These are phyloP conservation scores for Percopsis omiscomaycus DNA, from an alignment of 2,797 vertebrate species.

Conservation along the genomic window DNA sequence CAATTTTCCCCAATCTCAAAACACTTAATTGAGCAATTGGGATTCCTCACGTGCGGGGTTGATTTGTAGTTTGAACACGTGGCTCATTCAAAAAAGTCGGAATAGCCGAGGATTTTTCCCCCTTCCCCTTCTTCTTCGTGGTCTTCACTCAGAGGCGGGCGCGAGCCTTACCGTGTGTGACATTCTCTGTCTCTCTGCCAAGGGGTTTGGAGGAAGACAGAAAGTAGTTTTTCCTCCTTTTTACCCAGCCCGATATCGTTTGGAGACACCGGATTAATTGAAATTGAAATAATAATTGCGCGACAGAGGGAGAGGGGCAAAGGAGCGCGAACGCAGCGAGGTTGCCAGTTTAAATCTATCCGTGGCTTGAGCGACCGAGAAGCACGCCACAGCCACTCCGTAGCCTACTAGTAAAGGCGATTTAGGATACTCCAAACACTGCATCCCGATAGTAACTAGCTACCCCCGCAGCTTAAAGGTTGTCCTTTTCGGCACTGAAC, in stretches of 20 bases:
- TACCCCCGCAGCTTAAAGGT: slow-evolving; percentile 65
- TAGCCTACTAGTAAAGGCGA: slow-evolving; percentile 69
- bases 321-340: slow-evolving; percentile 74
- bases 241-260: slow-evolving; percentile 77
- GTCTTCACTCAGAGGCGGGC: slow-evolving; percentile 85
- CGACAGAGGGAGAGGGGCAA: slow-evolving; percentile 67
- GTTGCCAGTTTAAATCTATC: slow-evolving; percentile 78
- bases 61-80: slow-evolving; percentile 99
- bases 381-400: slow-evolving; percentile 76
- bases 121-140: slow-evolving; percentile 59
- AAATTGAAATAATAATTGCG: slow-evolving; percentile 52
- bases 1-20: slow-evolving; percentile 78
- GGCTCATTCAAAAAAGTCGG: slow-evolving; percentile 95
- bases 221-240: slow-evolving; percentile 84
- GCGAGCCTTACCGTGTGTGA: slow-evolving; percentile 86
- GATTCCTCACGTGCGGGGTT: slow-evolving; percentile 97
- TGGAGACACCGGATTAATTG: slow-evolving; percentile 80
- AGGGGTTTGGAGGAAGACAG: slow-evolving; percentile 84
- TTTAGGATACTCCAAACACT: slow-evolving; percentile 70
- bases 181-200: slow-evolving; percentile 89
- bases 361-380: slow-evolving; percentile 75
- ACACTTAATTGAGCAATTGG: slow-evolving; percentile 94
- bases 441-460: slow-evolving; percentile 71
- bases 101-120: slow-evolving; percentile 79
- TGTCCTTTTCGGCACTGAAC: slow-evolving; percentile 66